phyloP scores from a whole-genome alignment of 1,140 invertebrate species.

The Drosophila neocordata region DNA sequence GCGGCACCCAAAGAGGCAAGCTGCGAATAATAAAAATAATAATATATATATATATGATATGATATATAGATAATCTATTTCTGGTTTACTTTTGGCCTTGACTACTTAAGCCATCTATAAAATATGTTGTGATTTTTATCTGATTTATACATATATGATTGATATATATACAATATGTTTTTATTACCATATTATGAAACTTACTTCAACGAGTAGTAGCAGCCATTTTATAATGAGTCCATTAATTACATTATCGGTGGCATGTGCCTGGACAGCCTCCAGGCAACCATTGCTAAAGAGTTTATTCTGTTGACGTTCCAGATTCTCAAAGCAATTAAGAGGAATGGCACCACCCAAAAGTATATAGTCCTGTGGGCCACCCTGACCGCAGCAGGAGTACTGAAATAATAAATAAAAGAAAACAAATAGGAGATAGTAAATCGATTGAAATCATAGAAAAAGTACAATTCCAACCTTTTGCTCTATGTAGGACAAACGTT shows the following conservation, averaged over 20 bases:
- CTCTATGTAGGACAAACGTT: constrained; percentile 58
- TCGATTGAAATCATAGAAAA: background rate
- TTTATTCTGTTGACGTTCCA: constrained; percentile 33
- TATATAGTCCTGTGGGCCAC: constrained; percentile 62
- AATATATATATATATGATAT: constrained; percentile 2
- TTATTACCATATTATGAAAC: constrained; percentile 16
- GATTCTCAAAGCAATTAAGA: constrained; percentile 54
- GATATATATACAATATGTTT: constrained; percentile 27
- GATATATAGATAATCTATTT: constrained; percentile 44
- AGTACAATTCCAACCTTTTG: constrained; percentile 49
- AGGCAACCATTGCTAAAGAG: constrained; percentile 61
- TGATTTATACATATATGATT: background rate
- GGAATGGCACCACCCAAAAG: constrained; percentile 59
- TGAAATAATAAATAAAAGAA: constrained; percentile 3
- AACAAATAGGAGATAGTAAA: background rate
- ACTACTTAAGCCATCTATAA: constrained; percentile 48
- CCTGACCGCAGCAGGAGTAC: constrained; percentile 69
- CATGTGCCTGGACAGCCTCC: constrained; percentile 58
- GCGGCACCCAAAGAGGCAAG: constrained; percentile 59
- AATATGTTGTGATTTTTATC: constrained; percentile 31
- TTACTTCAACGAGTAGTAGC: constrained; percentile 67
- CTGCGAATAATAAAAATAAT: constrained; percentile 38
- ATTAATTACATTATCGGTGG: constrained; percentile 63
- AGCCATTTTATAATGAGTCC: constrained; percentile 74
- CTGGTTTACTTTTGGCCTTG: constrained; percentile 26